Percentiles rank a stretch among this genome's conserved stretches.
Evolutionary conservation across 2,113 vertebrate genomes (phyloP).

Genomic region (Lepisosteus osseus): DNA sequence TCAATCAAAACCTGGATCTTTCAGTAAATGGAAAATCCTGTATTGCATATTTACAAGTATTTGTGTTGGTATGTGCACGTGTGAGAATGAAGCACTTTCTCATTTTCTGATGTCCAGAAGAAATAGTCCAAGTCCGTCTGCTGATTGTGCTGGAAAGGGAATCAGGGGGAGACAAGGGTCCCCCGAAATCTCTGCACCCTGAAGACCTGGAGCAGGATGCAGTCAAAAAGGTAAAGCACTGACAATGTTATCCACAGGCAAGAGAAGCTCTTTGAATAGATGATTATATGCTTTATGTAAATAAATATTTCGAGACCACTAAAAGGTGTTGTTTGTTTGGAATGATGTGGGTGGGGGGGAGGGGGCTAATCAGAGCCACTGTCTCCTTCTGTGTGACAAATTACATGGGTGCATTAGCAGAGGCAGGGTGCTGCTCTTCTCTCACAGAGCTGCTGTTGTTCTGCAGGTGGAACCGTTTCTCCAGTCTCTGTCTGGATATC

Average conservation of each 20-base stretch:
- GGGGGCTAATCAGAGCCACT: background rate
- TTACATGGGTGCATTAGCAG: too few species aligned
- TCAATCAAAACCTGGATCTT: too few species aligned
- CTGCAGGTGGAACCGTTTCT: slow-evolving; percentile 60
- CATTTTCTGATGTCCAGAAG: slow-evolving; percentile 42
- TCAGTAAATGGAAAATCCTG: too few species aligned
- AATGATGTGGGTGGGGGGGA: background rate
- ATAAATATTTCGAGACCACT: too few species aligned
- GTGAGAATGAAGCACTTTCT: background rate
- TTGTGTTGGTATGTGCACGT: background rate
- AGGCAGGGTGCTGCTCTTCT: too few species aligned
- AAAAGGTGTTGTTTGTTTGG: too few species aligned
- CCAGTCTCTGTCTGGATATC: slow-evolving; percentile 57
- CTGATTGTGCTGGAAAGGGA: slow-evolving; percentile 56
- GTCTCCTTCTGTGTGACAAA: background rate
- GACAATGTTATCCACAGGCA: background rate
- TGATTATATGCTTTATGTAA: too few species aligned
- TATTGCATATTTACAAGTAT: too few species aligned
- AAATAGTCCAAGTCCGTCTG: slow-evolving; percentile 58
- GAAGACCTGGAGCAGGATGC: slow-evolving; percentile 30
- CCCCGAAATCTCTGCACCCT: slow-evolving; percentile 20
- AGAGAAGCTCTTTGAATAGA: too few species aligned
- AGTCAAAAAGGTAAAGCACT: background rate
- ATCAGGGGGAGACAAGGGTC: slow-evolving; percentile 3
- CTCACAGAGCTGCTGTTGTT: background rate